Conservation (phyloP, 2,797 vertebrate genomes). For the Pantherophis vulpinus region DNA sequence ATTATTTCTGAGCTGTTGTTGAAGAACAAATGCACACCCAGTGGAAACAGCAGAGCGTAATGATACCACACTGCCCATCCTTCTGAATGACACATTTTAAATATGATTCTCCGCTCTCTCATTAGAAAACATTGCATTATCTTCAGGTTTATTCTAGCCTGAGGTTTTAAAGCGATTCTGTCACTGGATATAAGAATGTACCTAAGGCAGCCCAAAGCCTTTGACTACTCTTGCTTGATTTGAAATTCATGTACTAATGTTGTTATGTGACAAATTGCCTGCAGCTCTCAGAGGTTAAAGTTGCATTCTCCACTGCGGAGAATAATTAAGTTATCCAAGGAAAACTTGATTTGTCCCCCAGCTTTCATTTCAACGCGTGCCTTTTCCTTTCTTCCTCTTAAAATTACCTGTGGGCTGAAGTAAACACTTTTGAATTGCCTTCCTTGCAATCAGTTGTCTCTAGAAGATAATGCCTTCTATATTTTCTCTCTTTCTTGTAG, state of each 20-base stretch:
- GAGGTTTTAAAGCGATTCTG: slow-evolving; percentile 46
- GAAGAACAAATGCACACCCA: slow-evolving; percentile 15
- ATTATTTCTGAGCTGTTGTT: slow-evolving; percentile 16
- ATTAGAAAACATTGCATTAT: slow-evolving; percentile 31
- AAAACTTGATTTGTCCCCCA: background rate
- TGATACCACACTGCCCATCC: background rate
- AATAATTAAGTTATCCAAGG: slow-evolving; percentile 30
- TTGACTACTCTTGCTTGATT: slow-evolving; percentile 32
- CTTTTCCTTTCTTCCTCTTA: background rate
- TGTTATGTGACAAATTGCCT: slow-evolving; percentile 27
- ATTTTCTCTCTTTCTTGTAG: background rate
- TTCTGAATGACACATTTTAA: slow-evolving; percentile 48
- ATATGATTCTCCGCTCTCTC: slow-evolving; percentile 8
- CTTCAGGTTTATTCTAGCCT: slow-evolving; percentile 43
- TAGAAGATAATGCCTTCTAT: background rate
- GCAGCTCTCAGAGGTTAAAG: slow-evolving; percentile 34
- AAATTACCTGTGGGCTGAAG: background rate
- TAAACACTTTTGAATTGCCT: background rate
- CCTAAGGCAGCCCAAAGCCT: slow-evolving; percentile 6
- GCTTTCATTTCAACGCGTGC: slow-evolving; percentile 20
- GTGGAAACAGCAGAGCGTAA: background rate
- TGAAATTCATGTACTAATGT: slow-evolving; percentile 43
- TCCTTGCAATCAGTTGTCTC: background rate
- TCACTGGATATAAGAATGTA: slow-evolving; percentile 31
- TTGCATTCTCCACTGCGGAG: background rate